Base-by-base conservation (phyloP, 2,113 vertebrate species). In the Sturnus vulgaris region DNA sequence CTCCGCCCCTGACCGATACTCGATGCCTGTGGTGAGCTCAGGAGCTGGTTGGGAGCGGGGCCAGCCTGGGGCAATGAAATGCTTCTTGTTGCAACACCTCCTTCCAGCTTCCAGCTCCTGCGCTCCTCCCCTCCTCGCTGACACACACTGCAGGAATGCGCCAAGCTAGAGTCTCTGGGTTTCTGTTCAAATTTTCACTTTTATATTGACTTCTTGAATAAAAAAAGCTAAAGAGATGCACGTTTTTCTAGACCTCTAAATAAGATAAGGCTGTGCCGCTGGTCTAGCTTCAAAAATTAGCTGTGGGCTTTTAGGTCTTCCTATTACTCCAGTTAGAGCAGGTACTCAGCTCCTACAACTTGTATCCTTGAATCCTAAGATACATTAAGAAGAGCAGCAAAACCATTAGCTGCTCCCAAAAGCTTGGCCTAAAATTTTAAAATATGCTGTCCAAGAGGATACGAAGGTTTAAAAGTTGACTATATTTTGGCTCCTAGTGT, bases 21-120 rank as follows among this genome's bases (percentile, higher is more conserved):
- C 0, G 55, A 81, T 40, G 0, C 2, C 60, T 3, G 7, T 9
- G 53, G 31, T 64, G 90, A 1, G 3, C 27, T 15, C 7, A 8
- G 77, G 49, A 85, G 92, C 78, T 47, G 35, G 14, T 50, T 31
- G 55, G 56, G 37, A 88, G 57, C 0, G 72, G 49, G 87, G 82
- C 20, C 18, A 65, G 85, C 95, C 90, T 7, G 66, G 39, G 47
- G 90, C 90, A 2, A 2, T 37, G 79, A 39, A 72, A 70, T 57
- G 82, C 25, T 31, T 35, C 21, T 18, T 68, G 39, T 81, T 92
- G 80, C 83, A 81, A 92, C 80, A 75, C 20, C 88, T 22, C 63
- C 30, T 12, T 63, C 23, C 3, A 75, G 88, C 30, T 12, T 63
- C 23, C 3, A 75, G 88, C 9, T 63, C 80, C 77, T 4, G 68